Evolutionary conservation across 2,797 vertebrate species (phyloP).

Genomic region (Echiichthys vipera): DNA sequence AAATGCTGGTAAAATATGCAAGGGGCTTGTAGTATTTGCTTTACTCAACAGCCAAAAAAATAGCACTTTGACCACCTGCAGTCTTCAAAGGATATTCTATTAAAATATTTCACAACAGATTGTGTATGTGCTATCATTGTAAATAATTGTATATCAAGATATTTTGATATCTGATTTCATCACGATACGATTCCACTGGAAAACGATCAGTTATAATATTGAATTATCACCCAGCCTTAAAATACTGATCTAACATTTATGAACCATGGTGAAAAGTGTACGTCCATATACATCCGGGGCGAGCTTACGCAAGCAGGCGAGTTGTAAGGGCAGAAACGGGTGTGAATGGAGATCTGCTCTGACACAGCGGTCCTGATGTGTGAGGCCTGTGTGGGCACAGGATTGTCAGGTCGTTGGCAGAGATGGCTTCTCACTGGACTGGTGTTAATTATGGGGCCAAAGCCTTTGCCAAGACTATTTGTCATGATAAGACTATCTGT

Average conservation of each 20-base stretch:
- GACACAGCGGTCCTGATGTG: constrained; percentile 57
- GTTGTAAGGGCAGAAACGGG: constrained; percentile 39
- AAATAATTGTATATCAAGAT: too few relatives aligned
- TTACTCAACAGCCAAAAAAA: too few relatives aligned
- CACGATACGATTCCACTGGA: too few relatives aligned
- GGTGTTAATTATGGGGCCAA: constrained; percentile 63
- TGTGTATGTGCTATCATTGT: too few relatives aligned
- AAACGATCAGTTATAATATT: too few relatives aligned
- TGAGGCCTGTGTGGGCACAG: constrained; percentile 47
- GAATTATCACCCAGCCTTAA: too few relatives aligned
- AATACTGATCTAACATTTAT: constrained; percentile 48
- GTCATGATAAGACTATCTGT: constrained; percentile 52
- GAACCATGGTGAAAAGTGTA: constrained; percentile 42
- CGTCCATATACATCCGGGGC: constrained; percentile 17
- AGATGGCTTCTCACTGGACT: constrained; percentile 52
- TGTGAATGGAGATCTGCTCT: constrained; percentile 57
- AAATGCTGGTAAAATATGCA: too few relatives aligned
- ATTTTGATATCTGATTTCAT: too few relatives aligned
- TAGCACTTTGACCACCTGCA: too few relatives aligned
- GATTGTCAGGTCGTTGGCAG: constrained; percentile 46
- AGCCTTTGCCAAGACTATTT: constrained; percentile 56
- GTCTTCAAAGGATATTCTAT: too few relatives aligned
- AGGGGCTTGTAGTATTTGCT: too few relatives aligned
- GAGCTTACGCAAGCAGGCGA: constrained; percentile 5
- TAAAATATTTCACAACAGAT: too few relatives aligned